Evolutionary conservation across 2,113 vertebrate species (phyloP).

Genomic region (Bos javanicus): DNA sequence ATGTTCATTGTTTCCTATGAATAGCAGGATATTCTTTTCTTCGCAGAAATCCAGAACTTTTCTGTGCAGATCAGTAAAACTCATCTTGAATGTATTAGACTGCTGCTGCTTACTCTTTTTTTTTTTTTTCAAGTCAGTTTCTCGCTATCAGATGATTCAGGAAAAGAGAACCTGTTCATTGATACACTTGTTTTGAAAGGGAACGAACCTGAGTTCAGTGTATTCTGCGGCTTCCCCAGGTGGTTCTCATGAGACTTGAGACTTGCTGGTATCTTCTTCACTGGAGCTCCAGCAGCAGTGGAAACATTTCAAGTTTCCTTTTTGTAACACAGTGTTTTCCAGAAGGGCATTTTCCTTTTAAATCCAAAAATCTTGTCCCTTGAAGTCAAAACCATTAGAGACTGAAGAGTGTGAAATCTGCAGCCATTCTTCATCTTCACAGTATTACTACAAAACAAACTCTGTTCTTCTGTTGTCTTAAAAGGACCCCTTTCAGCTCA

Average conservation of each 20-base stretch:
- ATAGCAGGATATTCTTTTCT: slow-evolving; percentile 26
- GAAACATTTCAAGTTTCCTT: neutral
- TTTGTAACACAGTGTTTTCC: neutral
- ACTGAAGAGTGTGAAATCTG: neutral
- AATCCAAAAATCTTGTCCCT: neutral
- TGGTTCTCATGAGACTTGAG: neutral
- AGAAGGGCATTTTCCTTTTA: slow-evolving; percentile 24
- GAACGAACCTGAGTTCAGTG: neutral
- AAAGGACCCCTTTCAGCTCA: neutral
- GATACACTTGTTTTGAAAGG: neutral
- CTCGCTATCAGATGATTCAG: neutral
- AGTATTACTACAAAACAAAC: neutral
- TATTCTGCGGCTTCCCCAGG: neutral
- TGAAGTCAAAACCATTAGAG: neutral
- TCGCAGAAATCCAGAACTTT: slow-evolving; percentile 12
- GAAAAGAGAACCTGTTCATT: neutral
- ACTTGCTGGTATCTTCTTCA: neutral
- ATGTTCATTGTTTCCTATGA: neutral
- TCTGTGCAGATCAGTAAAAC: neutral
- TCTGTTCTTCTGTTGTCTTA: neutral
- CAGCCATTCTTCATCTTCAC: neutral
- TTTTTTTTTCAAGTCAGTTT: neutral
- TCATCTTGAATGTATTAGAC: neutral
- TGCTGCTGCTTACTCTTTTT: neutral
- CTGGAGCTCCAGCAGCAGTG: neutral